phyloP scores from a whole-genome alignment of 2,797 vertebrate genomes.

The Oryzias sinensis region DNA sequence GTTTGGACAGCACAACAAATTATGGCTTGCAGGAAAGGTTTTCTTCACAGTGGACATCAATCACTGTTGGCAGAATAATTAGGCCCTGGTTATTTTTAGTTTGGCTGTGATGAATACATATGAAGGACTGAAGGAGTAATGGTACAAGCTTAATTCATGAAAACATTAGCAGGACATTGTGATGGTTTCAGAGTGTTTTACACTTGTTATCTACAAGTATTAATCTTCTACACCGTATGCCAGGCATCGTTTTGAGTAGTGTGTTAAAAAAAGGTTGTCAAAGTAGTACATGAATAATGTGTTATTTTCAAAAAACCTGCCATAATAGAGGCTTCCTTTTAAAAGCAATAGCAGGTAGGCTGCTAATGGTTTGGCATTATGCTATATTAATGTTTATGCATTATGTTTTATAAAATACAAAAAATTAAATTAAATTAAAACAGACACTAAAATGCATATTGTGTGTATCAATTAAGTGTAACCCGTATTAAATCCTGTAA shows the following conservation, averaged over 20 bases:
- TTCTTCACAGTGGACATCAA: slow-evolving; percentile 40
- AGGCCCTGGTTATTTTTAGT: slow-evolving; percentile 50
- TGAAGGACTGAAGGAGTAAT: slow-evolving; percentile 41
- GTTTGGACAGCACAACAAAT: slow-evolving; percentile 32
- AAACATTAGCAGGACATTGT: slow-evolving; percentile 35
- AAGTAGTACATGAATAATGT: slow-evolving; percentile 4
- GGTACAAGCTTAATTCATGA: slow-evolving; percentile 52
- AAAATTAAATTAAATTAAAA: background rate
- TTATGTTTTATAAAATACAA: slow-evolving; percentile 12
- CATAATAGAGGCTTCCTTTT: background rate
- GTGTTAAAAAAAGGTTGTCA: background rate
- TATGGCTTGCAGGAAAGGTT: slow-evolving; percentile 31
- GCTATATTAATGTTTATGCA: slow-evolving; percentile 2
- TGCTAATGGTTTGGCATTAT: background rate
- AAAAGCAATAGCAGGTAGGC: slow-evolving; percentile 11
- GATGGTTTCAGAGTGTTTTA: slow-evolving; percentile 49
- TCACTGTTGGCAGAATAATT: slow-evolving; percentile 56
- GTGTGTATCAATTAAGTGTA: slow-evolving; percentile 23
- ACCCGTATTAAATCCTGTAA: too few relatives aligned
- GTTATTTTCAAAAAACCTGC: too few relatives aligned
- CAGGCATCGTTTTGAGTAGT: slow-evolving; percentile 20
- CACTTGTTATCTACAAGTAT: slow-evolving; percentile 49
- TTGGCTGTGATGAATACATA: slow-evolving; percentile 45
- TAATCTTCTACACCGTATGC: slow-evolving; percentile 23
- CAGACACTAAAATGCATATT: slow-evolving; percentile 12